phyloP scores from a whole-genome alignment of 1,140 invertebrate genomes.

The Nasonia longicornis region DNA sequence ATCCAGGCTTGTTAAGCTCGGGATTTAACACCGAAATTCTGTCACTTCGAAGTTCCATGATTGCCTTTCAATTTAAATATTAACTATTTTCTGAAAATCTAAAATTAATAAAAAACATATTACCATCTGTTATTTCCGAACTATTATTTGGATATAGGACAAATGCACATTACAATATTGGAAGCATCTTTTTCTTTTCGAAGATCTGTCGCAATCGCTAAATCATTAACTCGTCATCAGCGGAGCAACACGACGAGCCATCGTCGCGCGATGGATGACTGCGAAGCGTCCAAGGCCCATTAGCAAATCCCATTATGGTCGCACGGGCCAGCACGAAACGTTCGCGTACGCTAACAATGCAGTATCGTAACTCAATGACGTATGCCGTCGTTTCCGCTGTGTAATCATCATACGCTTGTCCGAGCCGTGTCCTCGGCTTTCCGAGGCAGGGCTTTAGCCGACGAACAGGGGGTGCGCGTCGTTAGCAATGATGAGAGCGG shows the following conservation, averaged over 20 bases:
- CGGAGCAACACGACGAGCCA: slow-evolving; percentile 19
- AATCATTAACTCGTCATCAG: slow-evolving; percentile 39
- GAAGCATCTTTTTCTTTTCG: neutral
- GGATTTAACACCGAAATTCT: too few species aligned
- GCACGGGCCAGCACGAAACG: neutral
- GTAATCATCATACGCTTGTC: slow-evolving; percentile 59
- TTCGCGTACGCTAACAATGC: slow-evolving; percentile 53
- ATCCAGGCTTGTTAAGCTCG: too few species aligned
- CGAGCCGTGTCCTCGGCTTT: slow-evolving; percentile 35
- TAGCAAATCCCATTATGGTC: slow-evolving; percentile 58
- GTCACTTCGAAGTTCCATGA: too few species aligned
- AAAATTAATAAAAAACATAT: too few species aligned
- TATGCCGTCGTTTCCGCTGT: slow-evolving; percentile 57
- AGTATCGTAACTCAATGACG: slow-evolving; percentile 61
- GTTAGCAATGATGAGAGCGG: neutral
- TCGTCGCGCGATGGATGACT: slow-evolving; percentile 35
- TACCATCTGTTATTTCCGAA: too few species aligned
- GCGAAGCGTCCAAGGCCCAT: slow-evolving; percentile 54
- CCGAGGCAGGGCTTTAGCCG: slow-evolving; percentile 21
- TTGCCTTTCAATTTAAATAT: too few species aligned
- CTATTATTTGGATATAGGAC: too few species aligned
- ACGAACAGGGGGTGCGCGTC: slow-evolving; percentile 9
- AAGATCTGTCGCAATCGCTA: neutral
- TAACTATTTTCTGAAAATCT: too few species aligned
- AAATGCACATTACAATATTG: too few species aligned